These are phyloP conservation scores for Oenanthe oenanthe DNA, from an alignment of 2,113 vertebrate species.

Conservation along the genomic window DNA sequence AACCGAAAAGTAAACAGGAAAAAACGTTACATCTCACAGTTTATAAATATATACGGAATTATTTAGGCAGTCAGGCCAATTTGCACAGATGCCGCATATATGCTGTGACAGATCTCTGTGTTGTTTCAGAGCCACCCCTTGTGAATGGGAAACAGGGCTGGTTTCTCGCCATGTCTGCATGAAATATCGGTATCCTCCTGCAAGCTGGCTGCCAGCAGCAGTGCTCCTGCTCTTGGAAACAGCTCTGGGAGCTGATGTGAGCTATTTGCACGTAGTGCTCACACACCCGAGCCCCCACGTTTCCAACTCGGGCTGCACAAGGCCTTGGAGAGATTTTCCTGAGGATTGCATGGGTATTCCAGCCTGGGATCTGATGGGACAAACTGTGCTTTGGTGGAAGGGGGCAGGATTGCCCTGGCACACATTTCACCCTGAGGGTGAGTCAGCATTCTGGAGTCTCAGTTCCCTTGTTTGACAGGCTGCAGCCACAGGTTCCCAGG, in stretches of 20 bases:
- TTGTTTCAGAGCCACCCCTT: conserved; percentile 40
- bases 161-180: conserved; percentile 41
- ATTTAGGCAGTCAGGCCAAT: conserved; percentile 62
- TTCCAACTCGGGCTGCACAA: neutral
- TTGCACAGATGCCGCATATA: conserved; percentile 60
- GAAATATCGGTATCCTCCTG: conserved; percentile 40
- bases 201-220: conserved; percentile 53
- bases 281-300: neutral
- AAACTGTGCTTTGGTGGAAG: rapidly evolving
- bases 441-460: neutral
- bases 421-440: rapidly evolving
- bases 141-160: conserved; percentile 49
- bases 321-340: neutral
- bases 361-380: neutral
- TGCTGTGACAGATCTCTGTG: conserved; percentile 42
- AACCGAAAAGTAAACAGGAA: conserved; percentile 77
- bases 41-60: conserved; percentile 67
- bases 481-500: neutral
- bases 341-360: neutral
- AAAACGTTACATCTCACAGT: conserved; percentile 67
- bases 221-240: conserved; percentile 27
- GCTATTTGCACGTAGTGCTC: conserved; percentile 52
- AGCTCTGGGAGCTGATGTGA: neutral
- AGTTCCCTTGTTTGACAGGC: neutral
- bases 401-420: neutral